These are phyloP conservation scores for Mystacornis crossleyi DNA, from an alignment of 2,113 vertebrate genomes.

Conservation along the genomic window DNA sequence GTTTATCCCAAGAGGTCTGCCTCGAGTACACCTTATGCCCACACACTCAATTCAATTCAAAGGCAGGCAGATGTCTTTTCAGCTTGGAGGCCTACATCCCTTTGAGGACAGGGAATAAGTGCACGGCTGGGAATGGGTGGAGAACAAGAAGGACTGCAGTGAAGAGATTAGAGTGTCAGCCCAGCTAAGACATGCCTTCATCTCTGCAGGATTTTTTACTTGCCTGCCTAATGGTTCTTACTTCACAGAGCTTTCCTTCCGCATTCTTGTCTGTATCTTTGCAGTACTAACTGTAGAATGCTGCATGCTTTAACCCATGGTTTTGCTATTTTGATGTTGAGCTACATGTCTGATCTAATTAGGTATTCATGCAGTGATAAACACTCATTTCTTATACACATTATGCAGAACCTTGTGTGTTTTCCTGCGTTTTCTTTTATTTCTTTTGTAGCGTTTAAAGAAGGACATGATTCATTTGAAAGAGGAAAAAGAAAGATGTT, in stretches of 20 bases:
- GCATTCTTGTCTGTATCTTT: not conserved
- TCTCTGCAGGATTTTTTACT: conserved; percentile 20
- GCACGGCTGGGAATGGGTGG: not conserved
- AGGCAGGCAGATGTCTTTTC: not conserved
- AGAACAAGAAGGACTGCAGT: not conserved
- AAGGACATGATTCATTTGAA: not conserved
- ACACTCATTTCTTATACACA: not conserved
- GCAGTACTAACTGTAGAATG: not conserved
- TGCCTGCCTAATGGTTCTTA: conserved; percentile 11
- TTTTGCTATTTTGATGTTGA: not conserved
- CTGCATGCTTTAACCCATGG: not conserved
- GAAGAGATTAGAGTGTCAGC: not conserved
- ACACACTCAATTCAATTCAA: not conserved
- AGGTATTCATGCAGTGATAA: conserved; percentile 8
- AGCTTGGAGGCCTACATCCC: not conserved
- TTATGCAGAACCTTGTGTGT: conserved; percentile 12
- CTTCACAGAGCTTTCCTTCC: not conserved
- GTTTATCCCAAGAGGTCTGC: not conserved
- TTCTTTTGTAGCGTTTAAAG: conserved; percentile 14
- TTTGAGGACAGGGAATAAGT: not conserved
- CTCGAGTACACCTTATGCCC: not conserved
- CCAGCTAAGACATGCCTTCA: not conserved
- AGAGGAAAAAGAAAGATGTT: not conserved
- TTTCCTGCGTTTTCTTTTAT: not conserved
- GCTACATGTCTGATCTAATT: conserved; percentile 19